Evolutionary conservation across 2,888 invertebrate genomes (phyloP).

Genomic region (Ophion ellenae): DNA sequence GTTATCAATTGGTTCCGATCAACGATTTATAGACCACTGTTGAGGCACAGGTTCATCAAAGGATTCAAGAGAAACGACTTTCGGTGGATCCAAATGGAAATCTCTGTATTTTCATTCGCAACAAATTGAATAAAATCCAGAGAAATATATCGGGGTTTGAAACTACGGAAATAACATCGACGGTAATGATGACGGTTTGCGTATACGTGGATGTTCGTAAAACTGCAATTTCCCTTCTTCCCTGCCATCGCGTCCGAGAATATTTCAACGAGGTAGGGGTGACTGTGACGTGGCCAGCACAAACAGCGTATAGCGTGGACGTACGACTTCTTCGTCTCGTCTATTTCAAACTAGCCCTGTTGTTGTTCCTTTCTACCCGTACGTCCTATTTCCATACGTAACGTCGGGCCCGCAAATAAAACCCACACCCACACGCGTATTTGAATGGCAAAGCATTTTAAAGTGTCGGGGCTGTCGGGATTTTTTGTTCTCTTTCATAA

Average conservation of each 20-base stretch:
- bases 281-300: neutral
- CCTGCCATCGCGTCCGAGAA: neutral
- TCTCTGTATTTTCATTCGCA: neutral
- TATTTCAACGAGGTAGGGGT: constrained; percentile 11
- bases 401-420: neutral
- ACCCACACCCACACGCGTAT: neutral
- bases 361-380: neutral
- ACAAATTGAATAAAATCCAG: neutral
- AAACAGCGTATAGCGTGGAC: neutral
- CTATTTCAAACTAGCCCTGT: neutral
- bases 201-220: neutral
- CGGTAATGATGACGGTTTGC: neutral
- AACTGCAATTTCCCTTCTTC: neutral
- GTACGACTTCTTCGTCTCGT: constrained; percentile 2
- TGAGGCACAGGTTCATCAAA: neutral
- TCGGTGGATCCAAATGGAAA: neutral
- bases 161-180: constrained; percentile 2
- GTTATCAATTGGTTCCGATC: neutral
- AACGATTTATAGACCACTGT: neutral
- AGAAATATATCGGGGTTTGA: neutral
- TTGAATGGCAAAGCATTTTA: constrained; percentile 3
- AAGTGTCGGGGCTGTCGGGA: neutral
- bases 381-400: neutral
- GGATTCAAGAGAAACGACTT: neutral
- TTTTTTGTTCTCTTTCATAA: neutral